Evolutionary conservation across 2,113 vertebrate species (phyloP), one percentile per base, ranked within the genome.

Genomic region (Azemiops feae): DNA sequence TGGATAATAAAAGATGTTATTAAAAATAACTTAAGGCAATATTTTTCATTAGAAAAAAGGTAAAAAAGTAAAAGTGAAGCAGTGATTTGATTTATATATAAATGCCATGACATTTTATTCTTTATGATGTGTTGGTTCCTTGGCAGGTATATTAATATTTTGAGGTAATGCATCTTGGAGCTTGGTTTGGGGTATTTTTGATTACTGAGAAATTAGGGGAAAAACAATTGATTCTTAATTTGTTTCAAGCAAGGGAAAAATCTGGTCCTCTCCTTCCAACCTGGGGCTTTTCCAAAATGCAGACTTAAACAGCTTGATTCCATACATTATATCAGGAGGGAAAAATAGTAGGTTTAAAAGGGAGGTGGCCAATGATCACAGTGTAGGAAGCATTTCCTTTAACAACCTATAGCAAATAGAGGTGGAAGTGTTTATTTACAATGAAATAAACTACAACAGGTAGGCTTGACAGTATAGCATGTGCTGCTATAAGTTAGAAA

Each of bases 31-130:
- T 85, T 90, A 88, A 93, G 47, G 88, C 96, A 55, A 94, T 89
- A 81, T 85, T 94, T 97, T 96, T 94, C 74, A 91, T 95, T 97
- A 95, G 47, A 95, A 94, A 88, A 93, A 94, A 93, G 47, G 47
- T 94, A 94, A 53, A 94, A 95, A 96, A 96, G 55, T 95, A 69
- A 47, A 93, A 96, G 55, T 45, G 92, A 89, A 94, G 57, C 64
- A 94, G 53, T 0, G 0, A 94, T 93, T 93, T 95, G 92, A 94
- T 95, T 96, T 93, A 92, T 87, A 43, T 81, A 95, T 95, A 92
- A 96, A 93, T 92, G 89, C 27, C 92, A 88, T 54, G 25, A 20
- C 55, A 54, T 81, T 12, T 58, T 58, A 53, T 93, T 91, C 55
- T 43, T 81, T 64, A 30, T 94, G 91, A 92, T 43, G 74, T 53